A percentile compares a stretch with the other conserved stretches of the same genome.
These are phyloP conservation scores for Molothrus aeneus DNA, from an alignment of 2,797 vertebrate genomes.

Conservation along the genomic window DNA sequence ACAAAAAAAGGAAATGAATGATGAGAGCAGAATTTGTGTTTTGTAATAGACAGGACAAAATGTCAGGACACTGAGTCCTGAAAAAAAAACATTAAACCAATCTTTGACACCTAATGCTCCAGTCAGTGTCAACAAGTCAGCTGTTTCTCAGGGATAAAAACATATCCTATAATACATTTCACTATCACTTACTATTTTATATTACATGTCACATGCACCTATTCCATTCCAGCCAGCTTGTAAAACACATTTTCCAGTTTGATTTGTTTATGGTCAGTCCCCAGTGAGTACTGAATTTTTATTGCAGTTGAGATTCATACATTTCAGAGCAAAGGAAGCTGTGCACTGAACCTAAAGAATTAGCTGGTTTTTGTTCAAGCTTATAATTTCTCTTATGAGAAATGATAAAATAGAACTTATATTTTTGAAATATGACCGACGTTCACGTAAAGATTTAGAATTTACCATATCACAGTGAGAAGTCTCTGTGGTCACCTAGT, in stretches of 20 bases:
- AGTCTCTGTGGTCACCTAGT: not conserved
- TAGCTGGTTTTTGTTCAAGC: not conserved
- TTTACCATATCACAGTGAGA: not conserved
- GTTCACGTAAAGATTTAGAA: not conserved
- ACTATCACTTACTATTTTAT: not conserved
- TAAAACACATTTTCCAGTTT: not conserved
- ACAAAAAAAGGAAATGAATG: constrained; percentile 35
- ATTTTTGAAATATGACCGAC: not conserved
- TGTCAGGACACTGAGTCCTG: constrained; percentile 54
- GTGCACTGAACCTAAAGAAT: not conserved
- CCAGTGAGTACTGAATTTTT: not conserved
- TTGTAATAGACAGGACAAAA: constrained; percentile 48
- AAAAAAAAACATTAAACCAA: not conserved
- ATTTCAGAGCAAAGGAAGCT: not conserved
- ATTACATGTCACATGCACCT: not conserved
- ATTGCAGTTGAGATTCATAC: not conserved
- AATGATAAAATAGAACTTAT: not conserved
- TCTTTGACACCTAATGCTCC: not conserved
- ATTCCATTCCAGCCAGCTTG: not conserved
- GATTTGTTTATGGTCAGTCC: not conserved
- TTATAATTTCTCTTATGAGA: not conserved
- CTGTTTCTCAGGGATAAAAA: not conserved
- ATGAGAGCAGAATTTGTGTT: not conserved
- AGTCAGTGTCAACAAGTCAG: not conserved
- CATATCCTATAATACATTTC: not conserved